Conservation (phyloP, 2,113 vertebrate genomes). For the Cochlearius cochlearius region DNA sequence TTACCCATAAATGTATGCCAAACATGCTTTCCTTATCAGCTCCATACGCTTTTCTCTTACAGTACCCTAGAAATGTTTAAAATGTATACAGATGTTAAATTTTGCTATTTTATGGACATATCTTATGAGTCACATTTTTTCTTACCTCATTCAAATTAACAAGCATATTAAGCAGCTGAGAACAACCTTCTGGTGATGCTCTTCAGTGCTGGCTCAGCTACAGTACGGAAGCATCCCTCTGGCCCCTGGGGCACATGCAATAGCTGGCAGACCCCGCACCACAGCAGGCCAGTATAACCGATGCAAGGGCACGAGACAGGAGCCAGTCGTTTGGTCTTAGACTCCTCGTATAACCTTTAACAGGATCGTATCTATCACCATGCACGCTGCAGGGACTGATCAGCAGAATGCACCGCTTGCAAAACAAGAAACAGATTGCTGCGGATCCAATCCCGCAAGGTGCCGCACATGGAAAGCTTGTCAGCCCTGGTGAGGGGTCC, state of each 20-base stretch:
- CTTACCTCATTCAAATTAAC: background rate
- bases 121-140: background rate
- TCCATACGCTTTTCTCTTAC: background rate
- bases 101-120: background rate
- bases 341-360: background rate
- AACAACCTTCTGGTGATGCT: background rate
- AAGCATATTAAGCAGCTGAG: background rate
- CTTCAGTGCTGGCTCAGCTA: background rate
- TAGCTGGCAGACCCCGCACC: background rate
- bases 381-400: background rate
- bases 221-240: background rate
- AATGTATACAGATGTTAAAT: background rate
- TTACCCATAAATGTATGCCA: background rate
- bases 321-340: background rate
- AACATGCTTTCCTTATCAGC: background rate
- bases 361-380: rapidly evolving
- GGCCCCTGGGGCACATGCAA: background rate
- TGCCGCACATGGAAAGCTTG: background rate
- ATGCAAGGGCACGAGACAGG: background rate
- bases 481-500: background rate
- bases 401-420: background rate
- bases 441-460: background rate
- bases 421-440: background rate
- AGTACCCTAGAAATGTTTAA: background rate
- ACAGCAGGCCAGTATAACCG: rapidly evolving